phyloP scores from a whole-genome alignment of 2,888 invertebrate genomes.

The Trachelus iudaicus region DNA sequence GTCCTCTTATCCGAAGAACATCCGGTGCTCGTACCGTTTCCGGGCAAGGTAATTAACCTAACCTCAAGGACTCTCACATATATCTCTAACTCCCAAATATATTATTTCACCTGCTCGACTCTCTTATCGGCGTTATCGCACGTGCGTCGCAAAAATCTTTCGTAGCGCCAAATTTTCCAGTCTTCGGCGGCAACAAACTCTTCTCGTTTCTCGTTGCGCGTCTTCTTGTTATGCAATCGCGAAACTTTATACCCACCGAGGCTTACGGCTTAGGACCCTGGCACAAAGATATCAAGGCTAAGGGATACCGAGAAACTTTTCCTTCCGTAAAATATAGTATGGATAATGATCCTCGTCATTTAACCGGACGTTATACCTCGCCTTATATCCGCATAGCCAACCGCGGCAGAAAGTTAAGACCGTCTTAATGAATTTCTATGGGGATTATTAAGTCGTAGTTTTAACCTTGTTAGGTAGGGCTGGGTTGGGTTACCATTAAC shows the following conservation, averaged over 20 bases:
- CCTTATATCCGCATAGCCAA: background rate
- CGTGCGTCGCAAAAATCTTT: slow-evolving; percentile 23
- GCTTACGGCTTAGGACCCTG: slow-evolving; percentile 11
- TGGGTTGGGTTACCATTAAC: background rate
- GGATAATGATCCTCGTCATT: background rate
- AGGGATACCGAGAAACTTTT: background rate
- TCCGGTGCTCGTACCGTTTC: slow-evolving; percentile 90
- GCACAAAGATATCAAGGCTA: slow-evolving; percentile 14
- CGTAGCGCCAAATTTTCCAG: slow-evolving; percentile 52
- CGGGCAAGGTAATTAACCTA: slow-evolving; percentile 77
- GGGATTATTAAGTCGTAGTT: background rate
- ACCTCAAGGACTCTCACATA: background rate
- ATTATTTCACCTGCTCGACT: background rate
- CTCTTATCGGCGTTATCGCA: too few relatives aligned
- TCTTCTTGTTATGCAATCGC: slow-evolving; percentile 41
- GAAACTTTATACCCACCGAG: slow-evolving; percentile 36
- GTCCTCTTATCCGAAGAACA: slow-evolving; percentile 92
- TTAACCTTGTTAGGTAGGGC: background rate
- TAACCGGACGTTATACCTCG: background rate
- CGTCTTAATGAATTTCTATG: background rate
- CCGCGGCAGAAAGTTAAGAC: background rate
- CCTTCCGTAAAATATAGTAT: background rate
- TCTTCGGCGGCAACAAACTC: slow-evolving; percentile 51
- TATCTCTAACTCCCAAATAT: background rate
- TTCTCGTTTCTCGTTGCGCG: slow-evolving; percentile 53